phyloP scores from a whole-genome alignment of 2,888 invertebrate genomes.

The Salpingus planirostris region DNA sequence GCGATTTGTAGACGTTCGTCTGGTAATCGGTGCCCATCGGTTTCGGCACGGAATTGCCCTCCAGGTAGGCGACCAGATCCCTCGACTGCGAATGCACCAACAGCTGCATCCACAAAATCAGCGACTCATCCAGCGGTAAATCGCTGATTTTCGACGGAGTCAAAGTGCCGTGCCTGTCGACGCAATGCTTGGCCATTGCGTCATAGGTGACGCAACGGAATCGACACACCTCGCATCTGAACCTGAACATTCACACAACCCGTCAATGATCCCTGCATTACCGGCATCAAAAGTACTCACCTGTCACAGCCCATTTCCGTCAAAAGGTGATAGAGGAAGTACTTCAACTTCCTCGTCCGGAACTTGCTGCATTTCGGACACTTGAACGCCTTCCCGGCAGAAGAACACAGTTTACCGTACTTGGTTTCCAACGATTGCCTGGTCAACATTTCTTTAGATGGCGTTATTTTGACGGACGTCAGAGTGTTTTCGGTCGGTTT shows the following conservation, averaged over 20 bases:
- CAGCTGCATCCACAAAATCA: constrained; percentile 6
- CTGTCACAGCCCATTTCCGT: constrained; percentile 58
- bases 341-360: constrained; percentile 47
- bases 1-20: not conserved
- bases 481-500: constrained; percentile 22
- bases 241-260: too few species aligned
- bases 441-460: too few species aligned
- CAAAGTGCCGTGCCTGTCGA: constrained; percentile 38
- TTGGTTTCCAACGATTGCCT: too few species aligned
- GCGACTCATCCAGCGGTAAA: constrained; percentile 3
- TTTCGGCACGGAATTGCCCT: not conserved
- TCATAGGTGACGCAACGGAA: constrained; percentile 50
- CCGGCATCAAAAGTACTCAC: constrained; percentile 33
- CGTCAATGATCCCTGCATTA: too few species aligned
- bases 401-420: constrained; percentile 42
- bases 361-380: constrained; percentile 56
- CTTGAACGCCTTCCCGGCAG: constrained; percentile 47
- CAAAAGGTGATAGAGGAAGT: constrained; percentile 59
- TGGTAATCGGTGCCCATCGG: not conserved
- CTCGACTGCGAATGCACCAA: constrained; percentile 5
- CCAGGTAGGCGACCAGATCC: too few species aligned
- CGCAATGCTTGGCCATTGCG: constrained; percentile 48
- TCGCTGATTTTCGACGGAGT: constrained; percentile 15
- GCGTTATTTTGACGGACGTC: not conserved
- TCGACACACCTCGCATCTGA: constrained; percentile 50